These are phyloP conservation scores for Zelleria hepariella DNA, from an alignment of 2,888 invertebrate species.

Conservation along the genomic window DNA sequence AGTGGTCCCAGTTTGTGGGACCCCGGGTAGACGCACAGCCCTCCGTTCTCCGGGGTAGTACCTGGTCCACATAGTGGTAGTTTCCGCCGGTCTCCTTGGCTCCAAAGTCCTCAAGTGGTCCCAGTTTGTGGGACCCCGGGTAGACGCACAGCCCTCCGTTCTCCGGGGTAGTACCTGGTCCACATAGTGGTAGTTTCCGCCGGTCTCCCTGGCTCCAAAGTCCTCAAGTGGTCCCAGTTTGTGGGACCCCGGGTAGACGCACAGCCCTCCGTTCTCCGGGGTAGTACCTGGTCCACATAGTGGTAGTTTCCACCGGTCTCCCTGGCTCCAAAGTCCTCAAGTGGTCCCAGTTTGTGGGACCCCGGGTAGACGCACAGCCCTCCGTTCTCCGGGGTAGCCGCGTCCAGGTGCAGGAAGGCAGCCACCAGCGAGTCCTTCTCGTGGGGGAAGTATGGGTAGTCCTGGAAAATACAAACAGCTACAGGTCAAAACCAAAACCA, in stretches of 20 bases:
- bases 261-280: neutral
- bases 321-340: constrained; percentile 57
- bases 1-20: constrained; percentile 72
- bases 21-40: constrained; percentile 71
- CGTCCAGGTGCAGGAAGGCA: constrained; percentile 71
- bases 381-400: constrained; percentile 69
- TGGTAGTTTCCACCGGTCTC: constrained; percentile 46
- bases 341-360: constrained; percentile 71
- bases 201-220: no score
- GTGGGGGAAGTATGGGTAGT: constrained; percentile 74
- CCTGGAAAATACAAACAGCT: constrained; percentile 34
- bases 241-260: neutral
- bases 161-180: no score
- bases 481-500: neutral
- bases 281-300: constrained; percentile 56
- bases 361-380: constrained; percentile 73
- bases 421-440: constrained; percentile 72
- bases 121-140: no score
- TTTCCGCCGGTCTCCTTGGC: no score
- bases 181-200: no score
- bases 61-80: no score
- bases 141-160: neutral
- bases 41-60: constrained; percentile 71
- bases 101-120: no score
- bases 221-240: no score